Base-by-base conservation (phyloP, 2,888 invertebrate genomes). In the Dynastes tityus region DNA sequence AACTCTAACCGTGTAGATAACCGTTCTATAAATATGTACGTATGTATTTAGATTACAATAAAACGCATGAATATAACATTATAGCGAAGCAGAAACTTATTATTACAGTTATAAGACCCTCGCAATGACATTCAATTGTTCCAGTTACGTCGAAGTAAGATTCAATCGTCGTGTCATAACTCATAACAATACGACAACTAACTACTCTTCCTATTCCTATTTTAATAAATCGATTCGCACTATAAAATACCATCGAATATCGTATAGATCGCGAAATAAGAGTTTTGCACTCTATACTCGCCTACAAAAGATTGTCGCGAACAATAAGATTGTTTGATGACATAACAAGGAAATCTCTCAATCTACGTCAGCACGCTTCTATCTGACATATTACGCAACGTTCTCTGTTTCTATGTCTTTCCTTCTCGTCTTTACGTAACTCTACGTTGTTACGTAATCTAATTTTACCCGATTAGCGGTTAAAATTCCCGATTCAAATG, bases 41-140 rank as follows among this genome's bases (percentile, higher is more conserved):
- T 37, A 45, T 5, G 8, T 8, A 45, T 45, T 11, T 45, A 45
- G 45, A 45, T 45, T 45, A 45, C 45, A 45, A 45, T 45, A 45
- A 45, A 45, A 45, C 45, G 45, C 45, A 11, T 45, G 45, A 45
- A 45, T 45, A 45, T n/a, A 8, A 16, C 53, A 53, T 53, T n/a
- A 53, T n/a, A 53, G 32, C 2, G 16, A 6, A 53, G n/a, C 27
- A 29, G 8, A 61, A 2, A 22, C 22, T 6, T 27, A 16, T 61
- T 11, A 27, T 61, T 45, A 45, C 45, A 11, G 6, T 61, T 22
- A 27, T 22, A 27, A 61, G 61, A 27, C 61, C 61, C 61, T 61
- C 61, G 61, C 61, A 61, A 61, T 61, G 61, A 61, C 61, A 61
- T 61, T 61, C 61, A 29, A 61, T 61, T 29, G 61, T 61, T 22